A percentile compares a stretch with the other conserved stretches of the same genome.
phyloP scores from a whole-genome alignment of 2,113 vertebrate genomes.

The Tupaia tana region DNA sequence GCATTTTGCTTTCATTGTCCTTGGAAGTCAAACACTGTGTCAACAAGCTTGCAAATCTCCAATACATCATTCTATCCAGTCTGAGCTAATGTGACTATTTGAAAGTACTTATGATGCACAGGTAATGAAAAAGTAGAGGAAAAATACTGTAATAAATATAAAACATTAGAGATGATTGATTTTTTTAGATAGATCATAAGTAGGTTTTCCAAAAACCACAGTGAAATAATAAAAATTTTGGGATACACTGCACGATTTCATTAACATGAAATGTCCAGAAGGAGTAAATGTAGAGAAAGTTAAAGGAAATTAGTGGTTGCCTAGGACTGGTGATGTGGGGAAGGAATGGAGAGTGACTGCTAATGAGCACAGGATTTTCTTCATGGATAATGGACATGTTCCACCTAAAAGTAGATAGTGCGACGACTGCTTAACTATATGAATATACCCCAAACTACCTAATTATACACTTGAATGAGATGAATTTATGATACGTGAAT shows the following conservation, averaged over 20 bases:
- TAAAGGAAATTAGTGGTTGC: not conserved
- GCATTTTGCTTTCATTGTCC: slow-evolving; percentile 33
- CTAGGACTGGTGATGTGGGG: not conserved
- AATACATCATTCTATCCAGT: slow-evolving; percentile 18
- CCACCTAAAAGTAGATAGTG: not conserved
- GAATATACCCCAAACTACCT: not conserved
- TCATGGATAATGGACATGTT: not conserved
- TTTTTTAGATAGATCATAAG: slow-evolving; percentile 15
- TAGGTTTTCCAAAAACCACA: slow-evolving; percentile 43
- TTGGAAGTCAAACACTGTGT: slow-evolving; percentile 54
- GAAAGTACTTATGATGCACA: slow-evolving; percentile 41
- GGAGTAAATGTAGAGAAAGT: not conserved
- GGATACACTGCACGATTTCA: not conserved
- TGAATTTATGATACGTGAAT: not conserved
- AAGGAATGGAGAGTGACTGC: not conserved
- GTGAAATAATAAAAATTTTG: slow-evolving; percentile 31
- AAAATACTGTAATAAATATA: slow-evolving; percentile 46
- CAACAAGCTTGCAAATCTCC: slow-evolving; percentile 55
- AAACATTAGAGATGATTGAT: slow-evolving; percentile 43
- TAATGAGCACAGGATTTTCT: not conserved
- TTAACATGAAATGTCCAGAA: not conserved
- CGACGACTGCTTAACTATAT: not conserved
- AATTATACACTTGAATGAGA: not conserved
- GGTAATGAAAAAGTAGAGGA: slow-evolving; percentile 59
- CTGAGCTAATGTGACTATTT: slow-evolving; percentile 37